These are phyloP conservation scores for Atherix ibis DNA, from an alignment of 2,888 invertebrate genomes.

Conservation along the genomic window DNA sequence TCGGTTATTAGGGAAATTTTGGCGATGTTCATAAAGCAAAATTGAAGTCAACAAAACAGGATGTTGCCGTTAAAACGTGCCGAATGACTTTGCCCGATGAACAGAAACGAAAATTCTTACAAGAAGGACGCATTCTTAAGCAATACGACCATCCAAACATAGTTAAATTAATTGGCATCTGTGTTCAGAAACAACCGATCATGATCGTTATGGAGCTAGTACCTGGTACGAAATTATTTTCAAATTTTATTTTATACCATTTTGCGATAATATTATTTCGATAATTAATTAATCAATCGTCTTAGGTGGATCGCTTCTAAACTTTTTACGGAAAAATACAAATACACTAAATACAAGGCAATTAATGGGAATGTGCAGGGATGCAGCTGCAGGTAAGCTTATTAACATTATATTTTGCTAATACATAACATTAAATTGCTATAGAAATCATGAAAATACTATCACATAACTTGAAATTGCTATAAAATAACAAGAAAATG, in stretches of 20 bases:
- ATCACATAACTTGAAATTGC: too few species aligned
- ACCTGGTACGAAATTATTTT: too few species aligned
- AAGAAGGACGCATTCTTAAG: constrained; percentile 88
- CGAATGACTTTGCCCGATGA: constrained; percentile 87
- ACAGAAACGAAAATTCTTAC: constrained; percentile 82
- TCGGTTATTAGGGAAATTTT: constrained; percentile 71
- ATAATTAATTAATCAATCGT: constrained; percentile 3
- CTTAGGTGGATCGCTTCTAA: constrained; percentile 75
- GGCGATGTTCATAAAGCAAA: constrained; percentile 92
- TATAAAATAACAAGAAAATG: too few species aligned
- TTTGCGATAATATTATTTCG: not conserved
- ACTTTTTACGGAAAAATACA: constrained; percentile 70
- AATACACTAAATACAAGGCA: constrained; percentile 46
- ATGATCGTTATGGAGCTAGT: constrained; percentile 99
- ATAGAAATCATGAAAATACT: too few species aligned
- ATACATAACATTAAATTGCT: too few species aligned
- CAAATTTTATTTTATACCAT: too few species aligned
- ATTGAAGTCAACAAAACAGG: constrained; percentile 62
- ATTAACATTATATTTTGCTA: too few species aligned
- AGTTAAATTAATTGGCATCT: constrained; percentile 90
- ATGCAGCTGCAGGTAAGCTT: constrained; percentile 64
- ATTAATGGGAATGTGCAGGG: constrained; percentile 77
- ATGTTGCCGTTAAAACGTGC: constrained; percentile 93
- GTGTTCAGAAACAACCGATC: constrained; percentile 94
- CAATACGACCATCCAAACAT: constrained; percentile 96